Conservation (phyloP, 1,140 invertebrate genomes). For the Listronotus oregonensis region DNA sequence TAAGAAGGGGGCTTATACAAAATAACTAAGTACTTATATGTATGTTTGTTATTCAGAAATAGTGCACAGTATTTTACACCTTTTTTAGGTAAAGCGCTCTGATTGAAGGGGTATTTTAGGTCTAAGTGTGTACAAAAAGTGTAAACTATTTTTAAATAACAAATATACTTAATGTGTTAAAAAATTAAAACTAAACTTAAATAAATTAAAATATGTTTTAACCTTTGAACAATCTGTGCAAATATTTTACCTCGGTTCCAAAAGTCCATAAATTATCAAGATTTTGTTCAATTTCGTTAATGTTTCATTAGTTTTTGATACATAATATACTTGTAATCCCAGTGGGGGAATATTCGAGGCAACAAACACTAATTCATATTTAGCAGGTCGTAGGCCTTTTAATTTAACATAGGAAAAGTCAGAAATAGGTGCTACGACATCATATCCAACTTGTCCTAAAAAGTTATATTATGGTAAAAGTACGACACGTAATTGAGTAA, state of each 20-base stretch:
- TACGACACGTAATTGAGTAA: too few relatives aligned
- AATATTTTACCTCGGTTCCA: constrained; percentile 21
- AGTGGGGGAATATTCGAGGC: constrained; percentile 67
- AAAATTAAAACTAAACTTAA: too few relatives aligned
- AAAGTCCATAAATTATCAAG: constrained; percentile 3
- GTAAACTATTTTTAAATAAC: too few relatives aligned
- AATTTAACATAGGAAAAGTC: constrained; percentile 32
- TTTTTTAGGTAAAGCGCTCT: too few relatives aligned
- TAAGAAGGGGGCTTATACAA: not conserved
- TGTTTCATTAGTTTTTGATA: constrained; percentile 49
- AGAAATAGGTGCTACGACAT: constrained; percentile 34
- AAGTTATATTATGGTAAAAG: not conserved
- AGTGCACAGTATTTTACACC: too few relatives aligned
- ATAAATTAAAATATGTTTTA: too few relatives aligned
- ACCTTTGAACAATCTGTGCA: too few relatives aligned
- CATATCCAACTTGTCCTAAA: constrained; percentile 27
- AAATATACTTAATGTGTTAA: too few relatives aligned
- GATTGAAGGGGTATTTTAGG: too few relatives aligned
- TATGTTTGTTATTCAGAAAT: too few relatives aligned
- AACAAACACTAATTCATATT: constrained; percentile 68
- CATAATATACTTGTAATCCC: constrained; percentile 66
- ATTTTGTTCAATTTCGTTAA: constrained; percentile 5
- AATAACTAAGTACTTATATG: too few relatives aligned
- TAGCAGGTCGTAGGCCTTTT: constrained; percentile 15
- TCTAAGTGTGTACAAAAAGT: too few relatives aligned